Percentiles rank a stretch among this genome's conserved stretches.
These are phyloP conservation scores for Amphimallon solstitiale DNA, from an alignment of 2,888 invertebrate genomes.

Conservation along the genomic window DNA sequence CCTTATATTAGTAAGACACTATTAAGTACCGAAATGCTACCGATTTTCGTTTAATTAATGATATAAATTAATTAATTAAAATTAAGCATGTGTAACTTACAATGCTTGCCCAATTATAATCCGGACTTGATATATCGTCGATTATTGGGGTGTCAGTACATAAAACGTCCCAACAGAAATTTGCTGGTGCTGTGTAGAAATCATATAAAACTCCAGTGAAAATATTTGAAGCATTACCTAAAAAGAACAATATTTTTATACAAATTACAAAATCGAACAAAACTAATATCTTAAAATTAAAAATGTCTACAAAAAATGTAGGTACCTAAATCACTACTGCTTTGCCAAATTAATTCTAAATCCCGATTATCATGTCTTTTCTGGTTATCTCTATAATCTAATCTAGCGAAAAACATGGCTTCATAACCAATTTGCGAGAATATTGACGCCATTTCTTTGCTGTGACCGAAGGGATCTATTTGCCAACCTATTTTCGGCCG, in stretches of 20 bases:
- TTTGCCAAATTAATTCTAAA: constrained; percentile 85
- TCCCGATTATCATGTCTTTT: constrained; percentile 66
- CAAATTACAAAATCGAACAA: too few relatives aligned
- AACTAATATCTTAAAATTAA: too few relatives aligned
- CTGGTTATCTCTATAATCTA: constrained; percentile 83
- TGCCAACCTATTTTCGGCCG: constrained; percentile 84
- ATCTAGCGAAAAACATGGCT: constrained; percentile 81
- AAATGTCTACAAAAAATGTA: too few relatives aligned
- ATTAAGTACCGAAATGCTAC: too few relatives aligned
- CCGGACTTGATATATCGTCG: constrained; percentile 68
- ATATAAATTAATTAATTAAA: not conserved
- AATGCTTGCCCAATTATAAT: constrained; percentile 72
- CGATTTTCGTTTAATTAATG: too few relatives aligned
- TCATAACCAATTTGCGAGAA: constrained; percentile 86
- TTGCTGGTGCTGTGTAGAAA: constrained; percentile 74
- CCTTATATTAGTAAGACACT: too few relatives aligned
- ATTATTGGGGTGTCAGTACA: constrained; percentile 65
- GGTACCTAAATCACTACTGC: constrained; percentile 74
- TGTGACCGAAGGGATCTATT: constrained; percentile 88
- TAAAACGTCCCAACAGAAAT: constrained; percentile 79
- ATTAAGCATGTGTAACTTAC: constrained; percentile 60
- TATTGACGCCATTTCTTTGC: constrained; percentile 76
- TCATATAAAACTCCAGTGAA: constrained; percentile 75
- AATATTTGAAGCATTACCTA: constrained; percentile 45
- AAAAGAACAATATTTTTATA: not conserved